A percentile compares a stretch with the other conserved stretches of the same genome.
Evolutionary conservation across 2,888 invertebrate genomes (phyloP).

Genomic region (Steinernema carpocapsae): DNA sequence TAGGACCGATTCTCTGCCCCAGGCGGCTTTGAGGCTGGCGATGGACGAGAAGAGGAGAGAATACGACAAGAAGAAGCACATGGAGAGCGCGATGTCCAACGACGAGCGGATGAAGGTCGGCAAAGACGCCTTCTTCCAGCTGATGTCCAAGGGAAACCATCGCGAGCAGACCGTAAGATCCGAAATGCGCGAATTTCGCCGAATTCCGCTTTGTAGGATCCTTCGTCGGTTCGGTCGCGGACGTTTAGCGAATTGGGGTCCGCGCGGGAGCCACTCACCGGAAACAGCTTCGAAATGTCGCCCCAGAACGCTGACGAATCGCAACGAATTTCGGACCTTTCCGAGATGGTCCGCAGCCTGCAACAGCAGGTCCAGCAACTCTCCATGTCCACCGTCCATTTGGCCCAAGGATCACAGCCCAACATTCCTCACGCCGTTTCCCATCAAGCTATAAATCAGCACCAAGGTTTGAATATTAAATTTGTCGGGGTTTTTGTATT

Average conservation of each 20-base stretch:
- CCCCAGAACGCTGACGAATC: neutral
- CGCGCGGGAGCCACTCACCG: slow-evolving; percentile 3
- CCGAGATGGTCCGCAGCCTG: slow-evolving; percentile 6
- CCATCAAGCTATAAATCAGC: slow-evolving; percentile 8
- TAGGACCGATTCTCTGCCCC: slow-evolving; percentile 47
- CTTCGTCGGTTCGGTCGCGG: slow-evolving; percentile 5
- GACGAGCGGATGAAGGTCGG: slow-evolving; percentile 60
- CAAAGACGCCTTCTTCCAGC: slow-evolving; percentile 67
- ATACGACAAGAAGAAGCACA: slow-evolving; percentile 57
- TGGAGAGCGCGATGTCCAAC: slow-evolving; percentile 59
- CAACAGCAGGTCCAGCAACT: slow-evolving; percentile 26
- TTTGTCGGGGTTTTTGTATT: neutral
- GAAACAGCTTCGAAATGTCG: slow-evolving; percentile 4
- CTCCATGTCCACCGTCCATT: slow-evolving; percentile 14
- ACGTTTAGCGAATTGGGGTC: slow-evolving; percentile 24
- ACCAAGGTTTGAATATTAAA: neutral
- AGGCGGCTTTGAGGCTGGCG: slow-evolving; percentile 62
- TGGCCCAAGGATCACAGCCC: slow-evolving; percentile 26
- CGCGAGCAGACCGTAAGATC: slow-evolving; percentile 14
- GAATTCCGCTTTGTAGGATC: slow-evolving; percentile 1
- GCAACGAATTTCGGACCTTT: neutral
- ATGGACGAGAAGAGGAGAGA: slow-evolving; percentile 65
- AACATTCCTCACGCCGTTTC: slow-evolving; percentile 15
- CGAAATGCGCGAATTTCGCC: neutral
- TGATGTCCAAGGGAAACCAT: slow-evolving; percentile 50